Evolutionary conservation across 2,888 invertebrate species (phyloP).

Genomic region (Diarsia rubi): DNA sequence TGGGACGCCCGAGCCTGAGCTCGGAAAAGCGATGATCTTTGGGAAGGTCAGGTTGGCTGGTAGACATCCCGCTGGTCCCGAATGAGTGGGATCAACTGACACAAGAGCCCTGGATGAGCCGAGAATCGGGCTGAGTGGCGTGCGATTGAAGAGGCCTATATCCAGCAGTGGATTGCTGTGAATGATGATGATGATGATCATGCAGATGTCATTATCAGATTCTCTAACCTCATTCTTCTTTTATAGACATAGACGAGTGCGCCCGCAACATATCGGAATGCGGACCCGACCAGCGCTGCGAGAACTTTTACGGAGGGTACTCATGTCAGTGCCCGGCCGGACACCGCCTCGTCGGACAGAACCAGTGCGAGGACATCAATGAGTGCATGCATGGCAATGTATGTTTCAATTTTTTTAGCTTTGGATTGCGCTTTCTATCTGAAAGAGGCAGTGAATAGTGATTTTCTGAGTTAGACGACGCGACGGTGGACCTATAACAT

Average conservation of each 20-base stretch:
- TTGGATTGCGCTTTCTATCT: neutral
- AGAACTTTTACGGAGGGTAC: constrained; percentile 96
- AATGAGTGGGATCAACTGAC: too few species aligned
- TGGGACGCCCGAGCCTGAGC: too few species aligned
- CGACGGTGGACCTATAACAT: neutral
- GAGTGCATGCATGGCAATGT: constrained; percentile 93
- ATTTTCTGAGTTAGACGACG: neutral
- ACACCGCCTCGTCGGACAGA: constrained; percentile 90
- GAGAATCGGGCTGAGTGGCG: too few species aligned
- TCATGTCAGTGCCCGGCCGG: constrained; percentile 95
- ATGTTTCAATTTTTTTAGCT: constrained; percentile 58
- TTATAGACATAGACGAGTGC: constrained; percentile 96
- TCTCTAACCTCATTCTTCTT: neutral
- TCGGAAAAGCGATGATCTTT: too few species aligned
- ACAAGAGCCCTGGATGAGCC: too few species aligned
- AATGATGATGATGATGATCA: too few species aligned
- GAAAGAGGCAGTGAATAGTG: neutral
- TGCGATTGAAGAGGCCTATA: too few species aligned
- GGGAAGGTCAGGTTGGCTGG: too few species aligned
- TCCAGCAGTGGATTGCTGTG: too few species aligned
- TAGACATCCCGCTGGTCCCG: too few species aligned
- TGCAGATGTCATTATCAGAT: neutral
- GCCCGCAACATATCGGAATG: constrained; percentile 94
- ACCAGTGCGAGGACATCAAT: constrained; percentile 95
- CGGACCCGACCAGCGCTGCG: constrained; percentile 94